Percentiles rank a stretch among this genome's conserved stretches.
phyloP scores from a whole-genome alignment of 2,888 invertebrate genomes.

The Oasisia sp. region DNA sequence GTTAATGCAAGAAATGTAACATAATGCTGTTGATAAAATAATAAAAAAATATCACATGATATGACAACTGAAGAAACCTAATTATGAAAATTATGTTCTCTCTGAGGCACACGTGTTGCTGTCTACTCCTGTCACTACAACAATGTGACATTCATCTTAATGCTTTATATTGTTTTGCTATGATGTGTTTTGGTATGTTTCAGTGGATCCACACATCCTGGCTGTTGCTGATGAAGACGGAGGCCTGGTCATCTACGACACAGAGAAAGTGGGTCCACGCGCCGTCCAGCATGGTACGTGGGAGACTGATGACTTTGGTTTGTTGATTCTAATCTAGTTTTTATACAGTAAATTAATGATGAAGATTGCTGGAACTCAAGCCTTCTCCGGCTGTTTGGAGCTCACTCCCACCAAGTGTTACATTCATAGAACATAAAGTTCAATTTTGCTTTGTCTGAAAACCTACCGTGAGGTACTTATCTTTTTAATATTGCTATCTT shows the following conservation, averaged over 20 bases:
- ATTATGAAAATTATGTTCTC: not conserved
- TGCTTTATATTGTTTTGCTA: not conserved
- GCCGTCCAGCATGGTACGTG: conserved; percentile 34
- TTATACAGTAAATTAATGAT: no score
- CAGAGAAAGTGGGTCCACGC: conserved; percentile 23
- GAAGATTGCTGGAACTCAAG: no score
- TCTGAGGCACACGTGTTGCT: not conserved
- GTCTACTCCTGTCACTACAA: not conserved
- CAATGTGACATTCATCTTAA: not conserved
- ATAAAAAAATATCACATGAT: not conserved
- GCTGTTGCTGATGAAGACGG: conserved; percentile 44
- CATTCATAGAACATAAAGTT: no score
- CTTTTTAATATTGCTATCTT: no score
- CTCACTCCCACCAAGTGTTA: no score
- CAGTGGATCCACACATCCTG: conserved; percentile 33
- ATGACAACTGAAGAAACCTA: not conserved
- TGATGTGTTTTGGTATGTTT: not conserved
- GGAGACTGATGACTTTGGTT: not conserved
- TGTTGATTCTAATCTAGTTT: no score
- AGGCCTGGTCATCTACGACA: conserved; percentile 38
- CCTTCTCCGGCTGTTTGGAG: no score
- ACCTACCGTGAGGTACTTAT: no score
- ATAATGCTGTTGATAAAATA: not conserved
- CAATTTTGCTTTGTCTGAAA: no score
- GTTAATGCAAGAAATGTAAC: conserved; percentile 18